Percentiles rank a stretch among this genome's conserved stretches.
Conservation (phyloP, 2,797 vertebrate species). For the Anabas testudineus region DNA sequence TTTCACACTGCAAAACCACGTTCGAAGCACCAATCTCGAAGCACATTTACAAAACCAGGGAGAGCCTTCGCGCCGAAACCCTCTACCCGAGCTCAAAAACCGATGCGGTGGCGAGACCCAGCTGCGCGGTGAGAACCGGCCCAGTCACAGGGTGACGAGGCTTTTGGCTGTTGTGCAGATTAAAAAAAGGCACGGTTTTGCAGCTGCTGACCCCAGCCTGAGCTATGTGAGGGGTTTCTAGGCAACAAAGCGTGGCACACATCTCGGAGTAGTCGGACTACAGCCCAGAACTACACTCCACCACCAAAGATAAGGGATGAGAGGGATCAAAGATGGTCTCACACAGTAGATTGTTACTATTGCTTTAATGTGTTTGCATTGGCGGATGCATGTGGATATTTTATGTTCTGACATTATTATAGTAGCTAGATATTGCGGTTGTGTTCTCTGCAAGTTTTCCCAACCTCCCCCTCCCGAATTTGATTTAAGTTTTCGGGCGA, state of each 20-base stretch:
- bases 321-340: conserved; percentile 12
- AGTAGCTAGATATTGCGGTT: conserved; percentile 40
- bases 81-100: conserved; percentile 55
- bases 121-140: conserved; percentile 40
- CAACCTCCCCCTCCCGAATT: conserved; percentile 44
- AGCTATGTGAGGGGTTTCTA: conserved; percentile 57
- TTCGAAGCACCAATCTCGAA: background rate
- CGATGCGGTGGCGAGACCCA: conserved; percentile 49
- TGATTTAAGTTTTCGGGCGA: conserved; percentile 42
- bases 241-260: conserved; percentile 57
- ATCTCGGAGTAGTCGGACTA: conserved; percentile 21
- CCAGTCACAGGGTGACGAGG: conserved; percentile 50
- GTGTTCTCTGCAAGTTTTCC: conserved; percentile 48
- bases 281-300: conserved; percentile 14
- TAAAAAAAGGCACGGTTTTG: conserved; percentile 43
- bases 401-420: conserved; percentile 56
- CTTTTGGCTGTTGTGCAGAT: conserved; percentile 38
- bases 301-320: conserved; percentile 22
- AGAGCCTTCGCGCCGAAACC: background rate
- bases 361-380: conserved; percentile 46
- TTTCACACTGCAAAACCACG: background rate
- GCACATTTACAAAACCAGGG: conserved; percentile 13
- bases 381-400: conserved; percentile 41
- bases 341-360: conserved; percentile 15
- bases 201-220: conserved; percentile 52